Conservation (phyloP, 2,888 invertebrate species). For the Brachynemurus nebulosus region DNA sequence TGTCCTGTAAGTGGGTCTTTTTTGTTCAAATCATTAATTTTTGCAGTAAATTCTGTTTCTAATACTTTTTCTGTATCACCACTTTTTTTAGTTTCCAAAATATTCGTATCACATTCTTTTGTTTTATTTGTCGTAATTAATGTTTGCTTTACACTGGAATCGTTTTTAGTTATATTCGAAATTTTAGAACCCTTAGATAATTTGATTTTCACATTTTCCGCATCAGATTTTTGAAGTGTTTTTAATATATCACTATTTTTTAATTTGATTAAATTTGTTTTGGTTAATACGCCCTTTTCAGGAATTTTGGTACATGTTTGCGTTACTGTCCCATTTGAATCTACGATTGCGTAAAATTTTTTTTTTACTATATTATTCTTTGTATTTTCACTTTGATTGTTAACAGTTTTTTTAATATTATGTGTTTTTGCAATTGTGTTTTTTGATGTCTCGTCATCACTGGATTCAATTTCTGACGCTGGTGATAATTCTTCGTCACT, state of each 20-base stretch:
- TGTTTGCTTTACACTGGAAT: neutral
- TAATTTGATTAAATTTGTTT: constrained; percentile 4
- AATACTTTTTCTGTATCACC: neutral
- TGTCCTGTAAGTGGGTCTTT: too few relatives aligned
- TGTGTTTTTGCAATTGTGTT: neutral
- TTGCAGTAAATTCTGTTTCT: neutral
- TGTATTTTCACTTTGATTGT: neutral
- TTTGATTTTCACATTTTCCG: neutral
- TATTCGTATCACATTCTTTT: too few relatives aligned
- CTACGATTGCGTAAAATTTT: constrained; percentile 3
- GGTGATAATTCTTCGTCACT: constrained; percentile 13
- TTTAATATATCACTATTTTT: constrained; percentile 7
- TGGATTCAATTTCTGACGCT: constrained; percentile 11
- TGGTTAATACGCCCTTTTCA: constrained; percentile 5
- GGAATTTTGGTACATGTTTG: constrained; percentile 5
- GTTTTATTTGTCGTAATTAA: too few relatives aligned
- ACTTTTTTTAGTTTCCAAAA: neutral
- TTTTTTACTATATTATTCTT: constrained; percentile 3
- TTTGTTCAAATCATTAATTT: neutral
- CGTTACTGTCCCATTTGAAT: constrained; percentile 5
- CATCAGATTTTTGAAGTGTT: constrained; percentile 1
- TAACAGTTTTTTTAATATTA: neutral
- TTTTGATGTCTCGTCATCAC: constrained; percentile 7
- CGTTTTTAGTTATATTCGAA: neutral
- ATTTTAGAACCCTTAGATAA: too few relatives aligned